Percentiles rank a stretch among this genome's conserved stretches.
These are phyloP conservation scores for Anolis apletophallus DNA, from an alignment of 2,797 vertebrate genomes.

Conservation along the genomic window DNA sequence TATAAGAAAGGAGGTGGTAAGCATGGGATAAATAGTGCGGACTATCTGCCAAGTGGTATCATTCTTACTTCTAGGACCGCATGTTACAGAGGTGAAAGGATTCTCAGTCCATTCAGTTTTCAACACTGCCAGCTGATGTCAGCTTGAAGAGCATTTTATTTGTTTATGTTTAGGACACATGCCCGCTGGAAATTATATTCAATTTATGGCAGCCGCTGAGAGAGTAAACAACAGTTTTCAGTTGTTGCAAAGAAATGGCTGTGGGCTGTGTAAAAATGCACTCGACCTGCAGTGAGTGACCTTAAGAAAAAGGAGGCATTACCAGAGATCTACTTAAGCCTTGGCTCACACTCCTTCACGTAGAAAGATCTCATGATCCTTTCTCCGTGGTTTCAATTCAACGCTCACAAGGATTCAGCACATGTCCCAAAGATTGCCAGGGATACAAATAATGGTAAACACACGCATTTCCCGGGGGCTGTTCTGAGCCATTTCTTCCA, in stretches of 20 bases:
- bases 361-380: background rate
- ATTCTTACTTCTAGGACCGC: background rate
- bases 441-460: background rate
- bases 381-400: constrained; percentile 11
- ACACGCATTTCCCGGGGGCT: background rate
- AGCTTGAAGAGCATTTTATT: background rate
- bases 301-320: background rate
- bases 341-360: background rate
- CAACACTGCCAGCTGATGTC: background rate
- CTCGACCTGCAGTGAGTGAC: constrained; percentile 22
- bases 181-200: constrained; percentile 18
- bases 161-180: constrained; percentile 3
- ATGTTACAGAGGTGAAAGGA: constrained; percentile 34
- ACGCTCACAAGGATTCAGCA: background rate
- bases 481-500: background rate
- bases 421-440: background rate
- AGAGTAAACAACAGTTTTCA: constrained; percentile 2
- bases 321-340: constrained; percentile 14
- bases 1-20: background rate
- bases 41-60: constrained; percentile 4
- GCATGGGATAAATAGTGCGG: background rate
- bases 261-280: background rate
- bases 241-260: background rate
- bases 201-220: background rate
- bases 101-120: constrained; percentile 29